Evolutionary conservation across 2,113 vertebrate genomes (phyloP), one percentile per base, ranked within the genome.

Genomic region (Plecotus auritus): DNA sequence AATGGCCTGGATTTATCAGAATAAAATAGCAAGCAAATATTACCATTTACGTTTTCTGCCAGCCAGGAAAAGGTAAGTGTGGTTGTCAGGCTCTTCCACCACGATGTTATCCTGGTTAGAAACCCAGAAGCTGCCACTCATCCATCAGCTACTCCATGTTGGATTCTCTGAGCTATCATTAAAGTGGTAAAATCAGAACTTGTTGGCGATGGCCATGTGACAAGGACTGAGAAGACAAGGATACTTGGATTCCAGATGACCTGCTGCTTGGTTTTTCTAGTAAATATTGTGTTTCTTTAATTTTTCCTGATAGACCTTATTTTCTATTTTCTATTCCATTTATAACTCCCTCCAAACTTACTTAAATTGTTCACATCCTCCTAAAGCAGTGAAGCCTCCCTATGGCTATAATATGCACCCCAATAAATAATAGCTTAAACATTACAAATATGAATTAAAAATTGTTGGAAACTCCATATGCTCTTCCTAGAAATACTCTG

Each of bases 21-120:
- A 47, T 70, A 78, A 84, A 90, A 74, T 16, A 87, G 11, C 6
- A 72, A 84, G 32, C 51, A 26, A 26, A 26, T n/a, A 18, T 22
- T 66, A 37, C 9, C 7, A 18, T 47, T 90, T 7, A 6, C 37
- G 32, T 26, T 67, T 5, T 23, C n/a, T 18, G 16, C 13, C 17
- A 35, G 14, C 54, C 70, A 84, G 49, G 40, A 67, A 59, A 80
- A 59, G 40, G 67, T 35, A 18, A 81, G 2, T 30, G 37, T 32
- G 40, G 64, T n/a, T 26, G 1, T 37, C 16, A 35, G 42, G 14
- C 70, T 56, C 54, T 83, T 64, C 18, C 18, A 67, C 7, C 40
- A 1, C 2, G 1, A 1, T 22, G 3, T 1, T 9, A 0, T 69
- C 30, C 40, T 54, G 4, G 18, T 37, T n/a, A 49, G 30, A 66